These are phyloP conservation scores for Chrysomela aeneicollis DNA, from an alignment of 2,888 invertebrate species.

Conservation along the genomic window DNA sequence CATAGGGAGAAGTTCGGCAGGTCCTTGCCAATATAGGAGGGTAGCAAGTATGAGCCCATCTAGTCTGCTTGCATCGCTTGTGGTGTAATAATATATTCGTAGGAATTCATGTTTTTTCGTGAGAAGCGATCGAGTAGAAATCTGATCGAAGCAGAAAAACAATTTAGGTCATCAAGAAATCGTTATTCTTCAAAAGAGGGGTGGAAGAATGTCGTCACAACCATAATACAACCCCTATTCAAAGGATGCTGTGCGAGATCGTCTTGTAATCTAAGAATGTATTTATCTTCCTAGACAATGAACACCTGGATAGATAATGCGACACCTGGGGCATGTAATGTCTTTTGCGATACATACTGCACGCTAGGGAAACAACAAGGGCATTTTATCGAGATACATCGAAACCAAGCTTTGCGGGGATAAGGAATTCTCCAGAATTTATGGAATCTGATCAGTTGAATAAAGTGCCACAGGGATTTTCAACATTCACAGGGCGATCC, in stretches of 20 bases:
- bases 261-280: background rate
- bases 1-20: too few relatives aligned
- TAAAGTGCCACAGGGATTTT: constrained; percentile 23
- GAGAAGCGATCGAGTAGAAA: too few relatives aligned
- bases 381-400: constrained; percentile 43
- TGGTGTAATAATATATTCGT: too few relatives aligned
- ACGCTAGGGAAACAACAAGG: constrained; percentile 43
- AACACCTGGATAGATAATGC: constrained; percentile 47
- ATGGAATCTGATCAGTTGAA: constrained; percentile 49
- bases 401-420: constrained; percentile 35
- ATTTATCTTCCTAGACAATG: constrained; percentile 12
- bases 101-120: too few relatives aligned
- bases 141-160: too few relatives aligned
- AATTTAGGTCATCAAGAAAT: too few relatives aligned
- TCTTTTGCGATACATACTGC: constrained; percentile 50
- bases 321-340: constrained; percentile 49
- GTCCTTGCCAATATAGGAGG: too few relatives aligned
- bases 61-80: too few relatives aligned
- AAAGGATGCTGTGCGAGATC: background rate
- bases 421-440: constrained; percentile 41
- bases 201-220: background rate
- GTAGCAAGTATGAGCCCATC: too few relatives aligned
- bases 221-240: background rate
- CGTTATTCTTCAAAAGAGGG: too few relatives aligned
- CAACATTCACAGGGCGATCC: background rate